Base-by-base conservation (phyloP, 2,113 vertebrate species). In the Cyprinus carpio region DNA sequence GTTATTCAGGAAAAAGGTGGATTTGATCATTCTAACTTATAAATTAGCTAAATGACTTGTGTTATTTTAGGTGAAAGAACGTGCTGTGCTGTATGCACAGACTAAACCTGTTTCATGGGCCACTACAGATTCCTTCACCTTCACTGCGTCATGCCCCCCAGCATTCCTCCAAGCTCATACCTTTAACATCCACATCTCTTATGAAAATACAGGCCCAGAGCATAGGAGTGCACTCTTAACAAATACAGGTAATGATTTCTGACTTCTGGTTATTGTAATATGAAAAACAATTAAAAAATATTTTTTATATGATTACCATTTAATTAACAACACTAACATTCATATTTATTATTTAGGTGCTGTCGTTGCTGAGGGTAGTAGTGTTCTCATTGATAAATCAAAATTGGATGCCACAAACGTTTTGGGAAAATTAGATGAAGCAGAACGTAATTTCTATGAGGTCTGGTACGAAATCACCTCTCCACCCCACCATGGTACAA, bases 381-480 rank as follows among this genome's bases (percentile, higher is more conserved):
- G 88, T 87, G 93, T 97, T 81, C 87, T 92, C 64, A 97, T 96
- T 83, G 95, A 95, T 88, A 95, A 88, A 49, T 94, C 94, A 16
- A 96, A 96, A 89, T 90, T 97, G 56, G 96, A 97, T 88, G 96
- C 95, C 62, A 95, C 96, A 71, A 97, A 98, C 84, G 93, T 98
- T 7, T 89, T 97, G 72, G 82, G 90, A 77, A 96, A 94, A 83
- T 84, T 97, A 12, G 93, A 95, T 20, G 91, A 95, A 64, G 76
- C 89, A 2, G 91, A 94, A 10, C 89, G 88, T 0, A 92, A 93
- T 75, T 86, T 90, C 10, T 95, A 95, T 71, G 94, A 97, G 88
- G 91, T 96, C 81, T 94, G 95, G 94, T 97, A 96, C 89, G 93
- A 95, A 60, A 93, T 98, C 71, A 91, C 90, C n/a, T 93, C 90